These are phyloP conservation scores for Varecia variegata DNA, from an alignment of 2,797 vertebrate genomes.

Conservation along the genomic window DNA sequence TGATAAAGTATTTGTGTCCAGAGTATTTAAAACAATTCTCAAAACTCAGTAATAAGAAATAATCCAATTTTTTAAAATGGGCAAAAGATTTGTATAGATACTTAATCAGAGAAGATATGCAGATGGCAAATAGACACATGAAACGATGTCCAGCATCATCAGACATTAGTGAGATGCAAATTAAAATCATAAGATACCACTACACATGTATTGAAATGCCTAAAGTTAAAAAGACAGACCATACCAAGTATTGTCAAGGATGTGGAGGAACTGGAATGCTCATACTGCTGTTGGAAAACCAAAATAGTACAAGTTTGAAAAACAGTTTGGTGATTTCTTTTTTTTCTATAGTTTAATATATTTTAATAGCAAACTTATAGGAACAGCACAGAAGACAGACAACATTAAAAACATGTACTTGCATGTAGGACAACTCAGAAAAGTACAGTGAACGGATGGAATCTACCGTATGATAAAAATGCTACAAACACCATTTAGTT, in stretches of 20 bases:
- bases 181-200: not conserved
- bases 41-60: not conserved
- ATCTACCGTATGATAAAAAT: slow-evolving; percentile 83
- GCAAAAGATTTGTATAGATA: not conserved
- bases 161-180: not conserved
- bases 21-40: not conserved
- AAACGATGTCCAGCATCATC: not conserved
- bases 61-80: not conserved
- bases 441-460: slow-evolving; percentile 83
- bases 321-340: not conserved
- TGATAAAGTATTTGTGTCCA: not conserved
- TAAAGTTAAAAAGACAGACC: not conserved
- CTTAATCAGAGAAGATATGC: not conserved
- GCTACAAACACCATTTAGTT: slow-evolving; percentile 83
- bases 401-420: slow-evolving; percentile 85
- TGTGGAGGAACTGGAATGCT: not conserved
- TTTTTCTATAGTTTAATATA: slow-evolving; percentile 80
- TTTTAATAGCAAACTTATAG: slow-evolving; percentile 88
- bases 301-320: not conserved
- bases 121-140: not conserved
- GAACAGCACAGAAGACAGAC: slow-evolving; percentile 86
- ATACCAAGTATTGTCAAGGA: not conserved
- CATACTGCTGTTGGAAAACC: not conserved
- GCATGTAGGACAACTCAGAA: slow-evolving; percentile 84
- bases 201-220: not conserved